These are phyloP conservation scores for Thera britannica DNA, from an alignment of 2,888 invertebrate species.

Conservation along the genomic window DNA sequence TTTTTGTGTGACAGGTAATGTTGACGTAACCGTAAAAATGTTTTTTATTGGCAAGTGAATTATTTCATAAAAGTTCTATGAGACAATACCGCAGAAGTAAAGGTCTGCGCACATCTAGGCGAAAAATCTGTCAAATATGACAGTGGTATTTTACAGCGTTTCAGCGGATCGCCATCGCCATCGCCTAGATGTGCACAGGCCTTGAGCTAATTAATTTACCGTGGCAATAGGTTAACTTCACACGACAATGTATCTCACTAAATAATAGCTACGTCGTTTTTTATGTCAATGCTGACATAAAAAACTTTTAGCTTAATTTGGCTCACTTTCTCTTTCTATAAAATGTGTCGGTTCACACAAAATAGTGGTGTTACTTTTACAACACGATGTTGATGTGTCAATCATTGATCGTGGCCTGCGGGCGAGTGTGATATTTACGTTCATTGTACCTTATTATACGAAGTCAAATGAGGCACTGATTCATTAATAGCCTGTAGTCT, in stretches of 20 bases:
- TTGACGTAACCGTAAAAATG: neutral
- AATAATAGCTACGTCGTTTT: neutral
- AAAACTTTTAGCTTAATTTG: neutral
- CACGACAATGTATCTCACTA: neutral
- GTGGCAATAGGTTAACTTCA: too few species aligned
- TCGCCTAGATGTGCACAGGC: too few species aligned
- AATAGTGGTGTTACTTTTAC: conserved; percentile 36
- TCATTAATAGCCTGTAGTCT: neutral
- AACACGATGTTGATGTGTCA: conserved; percentile 49
- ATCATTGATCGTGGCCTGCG: conserved; percentile 42
- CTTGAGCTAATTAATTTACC: too few species aligned
- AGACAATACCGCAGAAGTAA: too few species aligned
- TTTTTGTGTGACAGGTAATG: neutral
- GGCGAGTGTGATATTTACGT: conserved; percentile 58
- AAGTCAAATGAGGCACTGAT: conserved; percentile 27
- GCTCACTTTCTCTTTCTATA: conserved; percentile 1
- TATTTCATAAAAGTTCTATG: too few species aligned
- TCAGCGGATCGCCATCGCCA: too few species aligned
- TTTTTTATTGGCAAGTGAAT: neutral
- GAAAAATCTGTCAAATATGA: too few species aligned
- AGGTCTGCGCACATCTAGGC: too few species aligned
- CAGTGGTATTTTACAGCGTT: too few species aligned
- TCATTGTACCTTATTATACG: conserved; percentile 46
- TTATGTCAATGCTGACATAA: neutral
- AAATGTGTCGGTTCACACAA: conserved; percentile 1